These are phyloP conservation scores for Drosophila paracracens DNA, from an alignment of 2,888 invertebrate genomes.

Conservation along the genomic window DNA sequence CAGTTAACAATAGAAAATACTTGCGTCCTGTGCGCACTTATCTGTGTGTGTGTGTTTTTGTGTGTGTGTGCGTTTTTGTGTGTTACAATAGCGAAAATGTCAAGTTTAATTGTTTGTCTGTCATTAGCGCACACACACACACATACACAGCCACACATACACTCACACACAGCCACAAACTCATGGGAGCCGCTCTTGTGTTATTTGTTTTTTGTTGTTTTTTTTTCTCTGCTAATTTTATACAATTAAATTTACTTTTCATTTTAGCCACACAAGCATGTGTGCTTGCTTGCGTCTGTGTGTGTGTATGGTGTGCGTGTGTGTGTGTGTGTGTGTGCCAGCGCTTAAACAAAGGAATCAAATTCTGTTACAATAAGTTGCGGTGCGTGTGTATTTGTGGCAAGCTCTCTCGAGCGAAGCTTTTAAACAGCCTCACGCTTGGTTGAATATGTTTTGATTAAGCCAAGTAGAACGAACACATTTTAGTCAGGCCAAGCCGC, in stretches of 20 bases:
- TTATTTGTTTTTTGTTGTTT: background rate
- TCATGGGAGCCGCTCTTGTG: slow-evolving; percentile 38
- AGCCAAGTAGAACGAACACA: slow-evolving; percentile 78
- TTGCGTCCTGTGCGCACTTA: slow-evolving; percentile 3
- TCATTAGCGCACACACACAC: slow-evolving; percentile 61
- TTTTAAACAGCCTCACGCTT: slow-evolving; percentile 78
- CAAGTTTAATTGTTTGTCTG: slow-evolving; percentile 77
- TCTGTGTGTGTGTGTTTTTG: background rate
- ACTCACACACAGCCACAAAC: slow-evolving; percentile 7
- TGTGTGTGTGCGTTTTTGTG: slow-evolving; percentile 21
- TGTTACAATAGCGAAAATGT: slow-evolving; percentile 69
- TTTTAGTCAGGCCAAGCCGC: slow-evolving; percentile 57
- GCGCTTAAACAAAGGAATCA: slow-evolving; percentile 68
- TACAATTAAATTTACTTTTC: slow-evolving; percentile 74
- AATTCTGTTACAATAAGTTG: slow-evolving; percentile 77
- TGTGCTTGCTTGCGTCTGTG: slow-evolving; percentile 2
- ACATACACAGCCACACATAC: slow-evolving; percentile 13
- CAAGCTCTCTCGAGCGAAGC: slow-evolving; percentile 75
- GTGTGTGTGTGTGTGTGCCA: slow-evolving; percentile 11
- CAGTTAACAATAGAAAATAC: slow-evolving; percentile 34
- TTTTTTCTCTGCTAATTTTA: slow-evolving; percentile 62
- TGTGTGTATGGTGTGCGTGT: slow-evolving; percentile 25
- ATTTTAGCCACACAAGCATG: slow-evolving; percentile 36
- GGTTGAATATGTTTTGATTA: slow-evolving; percentile 79
- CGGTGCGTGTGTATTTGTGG: slow-evolving; percentile 67